phyloP scores from a whole-genome alignment of 2,113 vertebrate species.

The Hydropotes inermis region DNA sequence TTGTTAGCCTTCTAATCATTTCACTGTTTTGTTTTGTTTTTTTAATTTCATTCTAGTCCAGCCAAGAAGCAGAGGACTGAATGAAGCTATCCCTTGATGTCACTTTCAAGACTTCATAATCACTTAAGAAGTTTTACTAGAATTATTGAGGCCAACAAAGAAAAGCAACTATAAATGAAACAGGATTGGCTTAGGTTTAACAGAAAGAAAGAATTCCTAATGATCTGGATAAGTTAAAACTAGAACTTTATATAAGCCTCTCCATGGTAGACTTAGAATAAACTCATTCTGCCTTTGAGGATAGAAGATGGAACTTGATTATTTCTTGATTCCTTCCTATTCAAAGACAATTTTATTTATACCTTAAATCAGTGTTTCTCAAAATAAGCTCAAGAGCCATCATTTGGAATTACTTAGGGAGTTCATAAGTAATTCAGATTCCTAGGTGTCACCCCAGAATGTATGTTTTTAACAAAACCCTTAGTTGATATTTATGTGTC shows the following conservation, averaged over 20 bases:
- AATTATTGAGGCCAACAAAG: constrained; percentile 10
- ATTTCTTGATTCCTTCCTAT: constrained; percentile 2
- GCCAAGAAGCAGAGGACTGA: constrained; percentile 18
- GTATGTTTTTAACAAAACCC: not conserved
- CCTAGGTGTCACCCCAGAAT: not conserved
- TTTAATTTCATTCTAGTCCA: constrained; percentile 11
- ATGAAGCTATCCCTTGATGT: constrained; percentile 2
- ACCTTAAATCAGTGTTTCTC: constrained; percentile 9
- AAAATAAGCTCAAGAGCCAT: not conserved
- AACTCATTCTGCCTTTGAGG: not conserved
- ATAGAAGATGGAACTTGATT: not conserved
- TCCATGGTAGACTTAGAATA: not conserved
- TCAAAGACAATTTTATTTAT: constrained; percentile 30
- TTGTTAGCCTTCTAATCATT: constrained; percentile 26
- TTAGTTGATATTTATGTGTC: not conserved
- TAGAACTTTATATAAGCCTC: not conserved
- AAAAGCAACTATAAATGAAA: constrained; percentile 32
- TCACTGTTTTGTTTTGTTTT: not conserved
- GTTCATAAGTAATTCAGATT: constrained; percentile 13
- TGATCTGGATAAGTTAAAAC: not conserved
- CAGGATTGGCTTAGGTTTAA: constrained; percentile 4
- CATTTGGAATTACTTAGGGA: not conserved
- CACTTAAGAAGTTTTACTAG: constrained; percentile 38
- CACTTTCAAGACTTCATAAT: constrained; percentile 24
- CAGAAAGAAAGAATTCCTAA: constrained; percentile 17